Base-by-base conservation (phyloP, 2,888 invertebrate species). In the Hedychridium roseum region DNA sequence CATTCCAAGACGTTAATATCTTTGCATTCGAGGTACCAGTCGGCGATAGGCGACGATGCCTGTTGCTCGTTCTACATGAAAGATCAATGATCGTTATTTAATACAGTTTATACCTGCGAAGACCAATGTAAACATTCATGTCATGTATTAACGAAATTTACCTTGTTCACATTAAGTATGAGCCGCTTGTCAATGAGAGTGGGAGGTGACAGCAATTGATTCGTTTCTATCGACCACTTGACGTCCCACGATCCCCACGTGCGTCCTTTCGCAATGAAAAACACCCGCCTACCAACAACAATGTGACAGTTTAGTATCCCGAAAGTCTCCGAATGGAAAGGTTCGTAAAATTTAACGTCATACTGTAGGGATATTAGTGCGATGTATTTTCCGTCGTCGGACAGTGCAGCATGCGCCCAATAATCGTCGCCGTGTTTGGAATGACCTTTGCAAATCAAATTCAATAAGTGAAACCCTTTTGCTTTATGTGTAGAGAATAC, bases 201-300 rank as follows among this genome's bases (percentile, higher is more conserved):
- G 1, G 90, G 89, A 9, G 87, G 83, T 7, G 86, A 88, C 61
- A 89, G 82, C 40, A 92, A 82, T 65, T 89, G 88, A 69, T 89
- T 88, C 38, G 91, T 82, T 49, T 86, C 84, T 15, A 90, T 83
- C 23, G 82, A 82, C 91, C 91, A 91, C 76, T 90, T 90, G 18
- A 89, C 82, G 64, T 88, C 88, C 88, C 91, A 91, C 5, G 86
- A 82, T 26, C 87, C 87, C 85, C 88, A 87, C 60, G 83, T 82
- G 18, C 46, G 54, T 60, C 86, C 86, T 61, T 89, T 88, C 59
- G 89, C 88, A 49, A 90, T 82, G 70, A 89, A 81, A 73, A 90
- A 85, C 44, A 92, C 82, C 72, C 89, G 88, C 62, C 92, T 92
- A 75, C 16, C 80, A 39, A 26, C 20, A 11, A 18, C 3, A 23